Conservation (phyloP, 1,140 invertebrate species). For the Trichogramma pretiosum region DNA sequence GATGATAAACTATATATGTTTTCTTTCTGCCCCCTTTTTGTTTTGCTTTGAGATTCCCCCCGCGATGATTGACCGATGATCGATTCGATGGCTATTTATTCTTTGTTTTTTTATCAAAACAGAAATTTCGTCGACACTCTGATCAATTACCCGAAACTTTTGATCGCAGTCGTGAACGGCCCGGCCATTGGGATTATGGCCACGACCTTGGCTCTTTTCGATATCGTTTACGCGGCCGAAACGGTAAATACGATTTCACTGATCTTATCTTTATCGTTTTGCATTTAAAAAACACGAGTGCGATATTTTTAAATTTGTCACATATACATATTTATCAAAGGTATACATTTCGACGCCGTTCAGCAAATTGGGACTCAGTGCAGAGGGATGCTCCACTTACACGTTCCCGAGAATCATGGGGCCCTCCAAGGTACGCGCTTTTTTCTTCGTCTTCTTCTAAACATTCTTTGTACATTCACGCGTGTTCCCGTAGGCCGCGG, state of each 20-base stretch:
- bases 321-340: no score
- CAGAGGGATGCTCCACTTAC: constrained; percentile 78
- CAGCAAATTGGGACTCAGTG: constrained; percentile 63
- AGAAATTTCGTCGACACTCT: constrained; percentile 67
- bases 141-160: constrained; percentile 80
- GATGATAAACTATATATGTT: no score
- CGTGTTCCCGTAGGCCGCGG: constrained; percentile 67
- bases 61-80: no score
- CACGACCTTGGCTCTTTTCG: constrained; percentile 76
- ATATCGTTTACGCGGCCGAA: constrained; percentile 80
- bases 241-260: constrained; percentile 45
- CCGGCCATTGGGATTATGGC: constrained; percentile 86
- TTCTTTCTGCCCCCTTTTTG: no score
- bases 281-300: not conserved
- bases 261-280: not conserved
- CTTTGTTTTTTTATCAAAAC: no score
- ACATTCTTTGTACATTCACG: constrained; percentile 2
- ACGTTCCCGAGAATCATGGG: constrained; percentile 79
- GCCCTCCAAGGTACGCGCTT: constrained; percentile 52
- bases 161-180: constrained; percentile 86
- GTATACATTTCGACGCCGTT: constrained; percentile 85
- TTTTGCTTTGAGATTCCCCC: no score
- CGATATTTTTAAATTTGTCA: no score
- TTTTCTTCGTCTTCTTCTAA: constrained; percentile 7
- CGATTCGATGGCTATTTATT: no score